Percentiles rank a stretch among this genome's conserved stretches.
These are phyloP conservation scores for Enteromius anoplus DNA, from an alignment of 2,797 vertebrate genomes.

Conservation along the genomic window DNA sequence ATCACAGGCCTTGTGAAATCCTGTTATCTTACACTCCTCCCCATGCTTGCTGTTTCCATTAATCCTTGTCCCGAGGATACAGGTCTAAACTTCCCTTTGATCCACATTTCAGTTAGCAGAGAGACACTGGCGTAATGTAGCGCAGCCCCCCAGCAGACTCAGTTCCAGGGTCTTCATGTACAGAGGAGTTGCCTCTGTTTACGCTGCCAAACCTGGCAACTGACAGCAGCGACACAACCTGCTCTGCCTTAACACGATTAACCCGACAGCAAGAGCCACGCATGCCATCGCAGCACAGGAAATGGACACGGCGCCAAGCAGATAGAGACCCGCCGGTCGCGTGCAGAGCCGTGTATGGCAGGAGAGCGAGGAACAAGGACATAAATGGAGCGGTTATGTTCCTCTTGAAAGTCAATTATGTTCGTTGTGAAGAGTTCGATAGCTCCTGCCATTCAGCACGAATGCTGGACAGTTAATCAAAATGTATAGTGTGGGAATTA, in stretches of 20 bases:
- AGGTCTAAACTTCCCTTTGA: slow-evolving; percentile 83
- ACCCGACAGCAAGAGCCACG: neutral
- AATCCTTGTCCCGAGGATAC: slow-evolving; percentile 80
- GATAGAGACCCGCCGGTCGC: neutral
- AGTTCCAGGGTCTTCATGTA: slow-evolving; percentile 27
- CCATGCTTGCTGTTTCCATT: slow-evolving; percentile 73
- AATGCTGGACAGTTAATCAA: slow-evolving; percentile 54
- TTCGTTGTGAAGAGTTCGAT: slow-evolving; percentile 39
- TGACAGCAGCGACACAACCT: slow-evolving; percentile 23
- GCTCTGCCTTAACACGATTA: slow-evolving; percentile 48
- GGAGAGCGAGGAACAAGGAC: neutral
- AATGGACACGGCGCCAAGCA: neutral
- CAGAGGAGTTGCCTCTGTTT: slow-evolving; percentile 35
- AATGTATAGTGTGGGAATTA: slow-evolving; percentile 32
- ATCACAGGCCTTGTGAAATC: slow-evolving; percentile 52
- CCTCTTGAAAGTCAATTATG: slow-evolving; percentile 54
- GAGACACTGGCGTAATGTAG: slow-evolving; percentile 65
- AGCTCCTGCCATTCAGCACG: slow-evolving; percentile 54
- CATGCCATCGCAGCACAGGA: slow-evolving; percentile 8
- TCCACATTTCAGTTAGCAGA: slow-evolving; percentile 80
- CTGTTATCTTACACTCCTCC: slow-evolving; percentile 57
- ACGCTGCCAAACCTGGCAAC: slow-evolving; percentile 33
- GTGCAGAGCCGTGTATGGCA: neutral
- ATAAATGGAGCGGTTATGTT: slow-evolving; percentile 11
- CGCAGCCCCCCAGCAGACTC: slow-evolving; percentile 30